phyloP scores from a whole-genome alignment of 2,113 vertebrate species.

The Datnioides undecimradiatus region DNA sequence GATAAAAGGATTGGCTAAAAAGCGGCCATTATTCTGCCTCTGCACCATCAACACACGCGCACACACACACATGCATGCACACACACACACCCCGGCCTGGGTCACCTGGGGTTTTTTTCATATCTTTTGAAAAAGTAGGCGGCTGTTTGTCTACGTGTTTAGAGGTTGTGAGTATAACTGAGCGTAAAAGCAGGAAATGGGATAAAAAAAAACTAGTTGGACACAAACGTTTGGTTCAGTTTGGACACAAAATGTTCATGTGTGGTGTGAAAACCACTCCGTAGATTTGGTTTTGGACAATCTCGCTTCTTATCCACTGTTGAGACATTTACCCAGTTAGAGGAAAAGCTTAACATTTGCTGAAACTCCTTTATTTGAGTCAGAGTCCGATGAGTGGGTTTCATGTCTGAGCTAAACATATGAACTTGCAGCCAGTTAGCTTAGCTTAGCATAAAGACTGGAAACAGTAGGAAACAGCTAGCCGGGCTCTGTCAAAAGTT shows the following conservation, averaged over 20 bases:
- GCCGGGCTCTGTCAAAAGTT: background rate
- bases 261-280: background rate
- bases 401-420: background rate
- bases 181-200: conserved; percentile 10
- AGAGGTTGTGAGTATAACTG: background rate
- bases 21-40: conserved; percentile 42
- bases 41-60: conserved; percentile 16
- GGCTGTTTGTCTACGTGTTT: conserved; percentile 19
- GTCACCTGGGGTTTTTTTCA: background rate
- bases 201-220: background rate
- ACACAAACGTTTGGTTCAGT: background rate
- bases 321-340: background rate
- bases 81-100: conserved; percentile 4
- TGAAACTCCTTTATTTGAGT: too few relatives aligned
- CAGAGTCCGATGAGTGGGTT: too few relatives aligned
- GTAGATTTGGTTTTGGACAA: background rate
- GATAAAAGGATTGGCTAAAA: conserved; percentile 67
- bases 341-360: background rate
- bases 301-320: background rate
- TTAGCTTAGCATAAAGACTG: background rate
- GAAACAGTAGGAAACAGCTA: background rate
- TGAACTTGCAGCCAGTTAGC: background rate
- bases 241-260: background rate
- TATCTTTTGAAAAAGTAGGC: background rate
- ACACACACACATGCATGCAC: conserved; percentile 23